Base-by-base conservation (phyloP, 2,113 vertebrate species). In the Sterna hirundo region DNA sequence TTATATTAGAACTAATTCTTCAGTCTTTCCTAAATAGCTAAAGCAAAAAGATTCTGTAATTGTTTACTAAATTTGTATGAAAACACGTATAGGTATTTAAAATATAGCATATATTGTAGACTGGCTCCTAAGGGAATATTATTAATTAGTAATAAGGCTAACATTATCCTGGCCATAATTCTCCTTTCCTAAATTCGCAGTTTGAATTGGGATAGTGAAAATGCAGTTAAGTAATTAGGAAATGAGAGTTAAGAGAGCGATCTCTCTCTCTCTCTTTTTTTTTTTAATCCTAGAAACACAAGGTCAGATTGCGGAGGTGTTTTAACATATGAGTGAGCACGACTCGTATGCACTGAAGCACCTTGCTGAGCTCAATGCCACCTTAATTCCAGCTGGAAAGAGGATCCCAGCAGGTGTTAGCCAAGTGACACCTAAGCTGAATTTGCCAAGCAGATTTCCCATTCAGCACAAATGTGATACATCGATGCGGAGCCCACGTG, bases 401-500 rank as follows among this genome's bases (percentile, higher is more conserved):
- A 29, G 36, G 36, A 46, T 34, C 47, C 20, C 55, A 77, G 64
- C 23, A 81, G 69, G 58, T 77, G 27, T 54, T 20, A 62, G 30
- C 52, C 71, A 66, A 57, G 66, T 2, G 1, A 22, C 36, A 70
- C 9, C 2, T 18, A 52, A 75, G 16, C 2, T 72, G 17, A 44
- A 38, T 88, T 49, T 70, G 10, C 40, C 36, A 21, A 51, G 44
- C 9, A 55, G 19, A 47, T 36, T 77, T 87, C 69, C 32, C 29
- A 23, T 57, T 88, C 69, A 61, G 74, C 20, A 65, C 79, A 38
- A 30, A 87, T 2, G 15, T 10, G 29, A 18, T 27, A 46, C 1
- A 2, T 17, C 2, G 1, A 36, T 16, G 65, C 32, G 22, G 69
- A 81, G 72, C 66, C 36, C 71, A 42, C 0, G 4, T 47, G 12